A percentile compares a stretch with the other conserved stretches of the same genome.
phyloP scores from a whole-genome alignment of 92 coral and sea anemone species.

The Desmophyllum pertusum region DNA sequence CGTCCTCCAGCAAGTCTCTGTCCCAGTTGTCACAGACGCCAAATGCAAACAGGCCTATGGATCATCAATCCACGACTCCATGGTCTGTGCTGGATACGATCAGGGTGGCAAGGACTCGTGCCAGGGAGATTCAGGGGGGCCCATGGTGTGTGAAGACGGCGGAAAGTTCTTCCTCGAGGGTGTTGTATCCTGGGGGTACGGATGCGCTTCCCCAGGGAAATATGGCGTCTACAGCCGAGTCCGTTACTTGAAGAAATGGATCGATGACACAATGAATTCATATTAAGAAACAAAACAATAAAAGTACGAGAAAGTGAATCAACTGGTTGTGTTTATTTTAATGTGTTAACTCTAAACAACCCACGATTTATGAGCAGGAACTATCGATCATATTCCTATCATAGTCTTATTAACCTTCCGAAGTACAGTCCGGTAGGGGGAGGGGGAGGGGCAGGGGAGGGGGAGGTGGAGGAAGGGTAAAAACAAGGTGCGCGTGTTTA shows the following conservation, averaged over 20 bases:
- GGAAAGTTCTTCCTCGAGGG: slow-evolving; percentile 73
- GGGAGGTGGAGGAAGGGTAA: too few species aligned
- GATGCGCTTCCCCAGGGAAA: slow-evolving; percentile 64
- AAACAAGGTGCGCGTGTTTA: too few species aligned
- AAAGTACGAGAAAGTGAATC: not conserved
- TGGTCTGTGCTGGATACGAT: slow-evolving; percentile 80
- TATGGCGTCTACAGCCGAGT: slow-evolving; percentile 72
- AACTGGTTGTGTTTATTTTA: not conserved
- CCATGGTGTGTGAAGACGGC: slow-evolving; percentile 71
- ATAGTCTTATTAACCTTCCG: too few species aligned
- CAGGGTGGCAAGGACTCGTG: slow-evolving; percentile 72
- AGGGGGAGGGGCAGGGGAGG: too few species aligned
- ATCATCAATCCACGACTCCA: slow-evolving; percentile 63
- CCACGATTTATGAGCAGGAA: not conserved
- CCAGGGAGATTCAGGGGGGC: slow-evolving; percentile 82
- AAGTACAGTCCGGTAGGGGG: too few species aligned
- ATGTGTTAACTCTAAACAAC: too few species aligned
- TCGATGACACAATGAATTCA: slow-evolving; percentile 27
- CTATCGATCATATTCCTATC: too few species aligned
- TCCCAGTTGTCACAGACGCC: slow-evolving; percentile 63
- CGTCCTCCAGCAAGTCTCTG: slow-evolving; percentile 66
- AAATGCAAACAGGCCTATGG: slow-evolving; percentile 59
- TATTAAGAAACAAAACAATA: slow-evolving; percentile 7
- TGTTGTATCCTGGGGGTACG: slow-evolving; percentile 71
- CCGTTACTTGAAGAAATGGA: slow-evolving; percentile 52